These are phyloP conservation scores for Ormyrus labotus DNA, from an alignment of 2,888 invertebrate genomes.

Conservation along the genomic window DNA sequence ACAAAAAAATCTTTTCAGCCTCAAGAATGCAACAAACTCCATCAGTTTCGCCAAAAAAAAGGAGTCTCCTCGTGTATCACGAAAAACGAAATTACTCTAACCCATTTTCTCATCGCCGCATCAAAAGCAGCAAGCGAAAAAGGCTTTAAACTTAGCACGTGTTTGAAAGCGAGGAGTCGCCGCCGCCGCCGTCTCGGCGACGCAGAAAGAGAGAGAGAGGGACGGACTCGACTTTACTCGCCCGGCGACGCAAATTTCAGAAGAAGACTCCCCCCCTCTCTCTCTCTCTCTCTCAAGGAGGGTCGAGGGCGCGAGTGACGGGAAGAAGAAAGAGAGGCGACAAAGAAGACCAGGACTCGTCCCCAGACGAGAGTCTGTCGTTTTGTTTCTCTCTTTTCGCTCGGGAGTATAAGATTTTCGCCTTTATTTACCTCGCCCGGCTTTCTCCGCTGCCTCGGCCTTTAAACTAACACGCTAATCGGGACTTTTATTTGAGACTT, in stretches of 20 bases:
- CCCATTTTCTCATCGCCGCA: too few relatives aligned
- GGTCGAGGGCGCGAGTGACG: conserved; percentile 34
- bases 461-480: neutral
- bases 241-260: conserved; percentile 44
- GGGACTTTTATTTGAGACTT: too few relatives aligned
- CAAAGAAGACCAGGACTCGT: conserved; percentile 59
- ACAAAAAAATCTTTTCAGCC: neutral
- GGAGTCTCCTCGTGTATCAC: too few relatives aligned
- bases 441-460: neutral
- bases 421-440: conserved; percentile 14
- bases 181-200: neutral
- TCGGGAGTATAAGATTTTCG: neutral
- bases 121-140: neutral
- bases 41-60: neutral
- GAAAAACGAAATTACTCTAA: too few relatives aligned
- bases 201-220: neutral
- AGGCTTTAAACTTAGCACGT: conserved; percentile 1
- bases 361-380: conserved; percentile 41
- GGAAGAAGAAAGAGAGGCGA: conserved; percentile 21
- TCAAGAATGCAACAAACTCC: neutral
- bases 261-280: conserved; percentile 12
- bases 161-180: neutral
- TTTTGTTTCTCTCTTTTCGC: neutral
- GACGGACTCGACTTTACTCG: conserved; percentile 19
- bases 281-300: neutral